Percentiles rank a stretch among this genome's conserved stretches.
Conservation (phyloP, 2,888 invertebrate genomes). For the Cosmia trapezina region DNA sequence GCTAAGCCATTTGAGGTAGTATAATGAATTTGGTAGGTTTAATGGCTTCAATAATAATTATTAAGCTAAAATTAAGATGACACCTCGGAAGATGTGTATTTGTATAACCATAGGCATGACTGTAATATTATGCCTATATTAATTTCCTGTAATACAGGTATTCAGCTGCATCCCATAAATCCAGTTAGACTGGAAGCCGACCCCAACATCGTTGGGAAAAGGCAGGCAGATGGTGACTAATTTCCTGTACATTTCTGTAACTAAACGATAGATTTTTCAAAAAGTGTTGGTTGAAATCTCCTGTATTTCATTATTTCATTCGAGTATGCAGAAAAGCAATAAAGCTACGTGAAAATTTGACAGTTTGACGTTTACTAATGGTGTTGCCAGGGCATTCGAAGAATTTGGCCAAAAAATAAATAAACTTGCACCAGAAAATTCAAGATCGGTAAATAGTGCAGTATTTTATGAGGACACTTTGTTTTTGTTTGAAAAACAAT, state of each 20-base stretch:
- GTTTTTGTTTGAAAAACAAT: slow-evolving; percentile 11
- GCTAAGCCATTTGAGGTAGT: too few species aligned
- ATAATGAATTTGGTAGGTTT: too few species aligned
- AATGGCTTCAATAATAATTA: too few species aligned
- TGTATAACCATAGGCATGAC: too few species aligned
- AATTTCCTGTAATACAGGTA: too few species aligned
- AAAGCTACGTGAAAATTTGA: slow-evolving; percentile 28
- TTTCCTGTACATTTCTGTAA: neutral
- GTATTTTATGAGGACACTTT: neutral
- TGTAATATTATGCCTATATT: too few species aligned
- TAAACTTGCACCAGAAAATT: slow-evolving; percentile 2
- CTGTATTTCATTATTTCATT: slow-evolving; percentile 29
- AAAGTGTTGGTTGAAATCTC: neutral
- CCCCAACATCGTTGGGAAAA: too few species aligned
- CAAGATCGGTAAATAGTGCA: neutral
- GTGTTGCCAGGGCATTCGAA: slow-evolving; percentile 29
- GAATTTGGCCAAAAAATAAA: slow-evolving; percentile 31
- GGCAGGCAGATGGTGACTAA: too few species aligned
- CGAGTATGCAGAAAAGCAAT: slow-evolving; percentile 20
- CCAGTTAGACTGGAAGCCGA: too few species aligned
- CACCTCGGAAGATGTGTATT: too few species aligned
- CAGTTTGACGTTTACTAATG: slow-evolving; percentile 47
- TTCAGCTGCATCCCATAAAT: too few species aligned
- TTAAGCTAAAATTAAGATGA: too few species aligned
- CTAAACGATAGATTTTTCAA: neutral